phyloP scores from a whole-genome alignment of 2,888 invertebrate species.

The Idaea straminata region DNA sequence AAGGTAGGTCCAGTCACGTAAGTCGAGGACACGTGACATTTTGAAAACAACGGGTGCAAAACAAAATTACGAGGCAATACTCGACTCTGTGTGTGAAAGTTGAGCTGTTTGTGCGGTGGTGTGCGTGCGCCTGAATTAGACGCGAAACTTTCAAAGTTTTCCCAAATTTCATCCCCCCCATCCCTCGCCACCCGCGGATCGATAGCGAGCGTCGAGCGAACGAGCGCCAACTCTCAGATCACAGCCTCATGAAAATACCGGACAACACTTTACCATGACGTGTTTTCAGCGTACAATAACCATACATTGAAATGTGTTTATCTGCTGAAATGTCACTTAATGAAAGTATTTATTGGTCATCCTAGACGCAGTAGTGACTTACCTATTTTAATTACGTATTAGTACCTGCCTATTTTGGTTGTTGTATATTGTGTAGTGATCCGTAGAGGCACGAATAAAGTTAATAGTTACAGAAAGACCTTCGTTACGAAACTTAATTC shows the following conservation, averaged over 20 bases:
- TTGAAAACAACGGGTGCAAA: constrained; percentile 65
- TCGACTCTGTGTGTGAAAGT: constrained; percentile 56
- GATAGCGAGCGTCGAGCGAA: constrained; percentile 71
- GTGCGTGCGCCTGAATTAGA: constrained; percentile 81
- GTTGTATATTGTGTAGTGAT: not conserved
- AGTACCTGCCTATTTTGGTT: not conserved
- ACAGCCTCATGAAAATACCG: constrained; percentile 71
- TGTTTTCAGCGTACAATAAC: constrained; percentile 59
- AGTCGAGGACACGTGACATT: constrained; percentile 69
- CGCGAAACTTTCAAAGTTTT: constrained; percentile 81
- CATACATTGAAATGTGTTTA: constrained; percentile 43
- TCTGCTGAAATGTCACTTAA: not conserved
- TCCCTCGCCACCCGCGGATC: constrained; percentile 58
- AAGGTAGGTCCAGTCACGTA: constrained; percentile 58
- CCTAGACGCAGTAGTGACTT: not conserved
- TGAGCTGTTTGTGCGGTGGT: constrained; percentile 55
- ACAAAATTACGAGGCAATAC: constrained; percentile 67
- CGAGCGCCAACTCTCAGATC: constrained; percentile 60
- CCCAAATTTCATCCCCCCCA: constrained; percentile 77
- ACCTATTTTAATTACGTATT: not conserved
- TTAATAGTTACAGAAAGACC: constrained; percentile 16
- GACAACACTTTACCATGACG: constrained; percentile 72
- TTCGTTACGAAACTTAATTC: constrained; percentile 36
- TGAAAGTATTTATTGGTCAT: constrained; percentile 4
- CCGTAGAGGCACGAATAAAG: not conserved